Base-by-base conservation (phyloP, 2,797 vertebrate species). In the Oophaga sylvatica region DNA sequence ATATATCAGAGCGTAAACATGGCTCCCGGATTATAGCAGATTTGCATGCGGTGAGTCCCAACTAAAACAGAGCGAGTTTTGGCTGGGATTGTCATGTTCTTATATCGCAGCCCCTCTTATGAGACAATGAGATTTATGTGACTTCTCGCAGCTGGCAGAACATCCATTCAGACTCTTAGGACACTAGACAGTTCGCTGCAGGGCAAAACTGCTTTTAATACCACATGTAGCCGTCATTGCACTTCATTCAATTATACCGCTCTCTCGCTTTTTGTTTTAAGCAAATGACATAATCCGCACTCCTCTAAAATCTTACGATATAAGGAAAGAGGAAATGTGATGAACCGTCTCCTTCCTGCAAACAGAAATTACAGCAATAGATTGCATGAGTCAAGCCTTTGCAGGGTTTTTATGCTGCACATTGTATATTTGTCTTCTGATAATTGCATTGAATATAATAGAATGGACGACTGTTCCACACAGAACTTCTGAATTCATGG, bases 141-240 rank as follows among this genome's bases (percentile, higher is more conserved):
- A 65, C 83, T 62, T 59, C 84, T 80, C 57, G 31, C 85, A 87
- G 77, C 85, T 81, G 85, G 65, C 77, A 62, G 53, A 57, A 60
- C 77, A 81, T 87, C 77, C 53, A 79, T 68, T 71, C 29, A 80
- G 57, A 80, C 63, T 70, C 62, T 77, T 15, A 56, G 65, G 85
- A 86, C 77, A 81, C 77, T 60, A 80, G 79, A 41, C 63, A 5
- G 45, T 65, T n/a, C n/a, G 86, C 86, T 77, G 20, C 70, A 65
- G 86, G 86, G 79, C 86, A 87, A 76, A 82, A 87, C 70, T 73
- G 86, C 80, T 87, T 82, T 82, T 87, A 87, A 82, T 76, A 53
- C 86, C 70, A 65, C 68, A 67, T 63, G 60, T 60, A 76, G 70
- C 80, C 8, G 12, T 59, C 85, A 67, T 70, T 60, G 12, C 76